Conservation (phyloP, 2,113 vertebrate species). For the Nerophis lumbriciformis region DNA sequence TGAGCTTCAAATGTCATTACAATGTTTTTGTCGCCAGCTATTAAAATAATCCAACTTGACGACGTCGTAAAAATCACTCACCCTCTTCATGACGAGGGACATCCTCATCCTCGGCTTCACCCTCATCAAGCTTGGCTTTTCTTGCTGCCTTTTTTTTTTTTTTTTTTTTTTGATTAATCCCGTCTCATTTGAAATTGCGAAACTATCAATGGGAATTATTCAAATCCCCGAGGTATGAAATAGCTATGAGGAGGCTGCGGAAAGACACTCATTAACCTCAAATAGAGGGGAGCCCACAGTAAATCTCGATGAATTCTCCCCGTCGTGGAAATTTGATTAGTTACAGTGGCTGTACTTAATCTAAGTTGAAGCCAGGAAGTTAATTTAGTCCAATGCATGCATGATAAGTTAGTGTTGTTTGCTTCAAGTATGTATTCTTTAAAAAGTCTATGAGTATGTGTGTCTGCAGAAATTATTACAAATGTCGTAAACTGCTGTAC, state of each 20-base stretch:
- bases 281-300: slow-evolving; percentile 54
- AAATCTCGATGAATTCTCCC: slow-evolving; percentile 57
- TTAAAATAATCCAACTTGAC: slow-evolving; percentile 38
- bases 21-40: slow-evolving; percentile 22
- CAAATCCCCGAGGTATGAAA: slow-evolving; percentile 71
- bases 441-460: background rate
- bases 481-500: background rate
- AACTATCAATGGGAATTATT: slow-evolving; percentile 74
- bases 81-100: slow-evolving; percentile 48
- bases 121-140: slow-evolving; percentile 56
- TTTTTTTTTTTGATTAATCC: slow-evolving; percentile 62
- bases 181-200: slow-evolving; percentile 65
- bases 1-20: slow-evolving; percentile 50
- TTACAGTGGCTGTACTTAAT: slow-evolving; percentile 61
- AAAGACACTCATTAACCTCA: slow-evolving; percentile 70
- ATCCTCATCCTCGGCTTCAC: slow-evolving; percentile 51
- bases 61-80: slow-evolving; percentile 32
- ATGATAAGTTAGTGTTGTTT: slow-evolving; percentile 19
- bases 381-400: slow-evolving; percentile 48
- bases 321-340: slow-evolving; percentile 62
- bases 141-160: slow-evolving; percentile 15
- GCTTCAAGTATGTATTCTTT: slow-evolving; percentile 1
- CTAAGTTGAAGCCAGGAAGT: slow-evolving; percentile 59
- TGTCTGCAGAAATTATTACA: background rate
- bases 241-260: slow-evolving; percentile 56